A percentile compares a stretch with the other conserved stretches of the same genome.
These are phyloP conservation scores for Trichechus manatus DNA, from an alignment of 2,113 vertebrate species.

Conservation along the genomic window DNA sequence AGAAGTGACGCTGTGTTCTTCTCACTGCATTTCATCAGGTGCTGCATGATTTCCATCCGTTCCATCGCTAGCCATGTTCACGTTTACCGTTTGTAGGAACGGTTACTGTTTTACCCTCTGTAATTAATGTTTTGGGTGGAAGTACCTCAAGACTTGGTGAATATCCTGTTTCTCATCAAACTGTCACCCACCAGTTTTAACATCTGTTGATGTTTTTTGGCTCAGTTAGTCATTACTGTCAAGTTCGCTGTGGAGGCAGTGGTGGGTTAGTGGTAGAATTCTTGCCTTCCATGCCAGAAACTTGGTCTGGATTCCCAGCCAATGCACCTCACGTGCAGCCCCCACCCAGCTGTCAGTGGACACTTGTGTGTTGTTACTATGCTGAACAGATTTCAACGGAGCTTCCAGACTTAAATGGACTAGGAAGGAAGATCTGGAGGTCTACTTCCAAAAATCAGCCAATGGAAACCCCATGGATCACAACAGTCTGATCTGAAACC, in stretches of 20 bases:
- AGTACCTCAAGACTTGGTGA: background rate
- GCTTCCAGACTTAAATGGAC: background rate
- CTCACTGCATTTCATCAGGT: background rate
- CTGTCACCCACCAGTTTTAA: background rate
- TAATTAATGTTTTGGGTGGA: background rate
- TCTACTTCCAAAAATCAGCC: background rate
- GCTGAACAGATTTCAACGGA: background rate
- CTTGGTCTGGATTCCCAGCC: background rate
- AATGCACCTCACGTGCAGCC: background rate
- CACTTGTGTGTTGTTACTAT: background rate
- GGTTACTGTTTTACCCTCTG: background rate
- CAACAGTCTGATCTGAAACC: background rate
- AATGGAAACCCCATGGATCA: background rate
- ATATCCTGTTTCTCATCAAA: background rate
- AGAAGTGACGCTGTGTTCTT: background rate
- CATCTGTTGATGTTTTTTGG: background rate
- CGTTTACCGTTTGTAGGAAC: background rate
- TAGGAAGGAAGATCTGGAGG: background rate
- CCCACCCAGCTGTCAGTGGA: background rate
- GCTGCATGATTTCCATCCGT: background rate
- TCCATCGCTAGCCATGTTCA: background rate
- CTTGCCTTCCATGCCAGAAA: background rate
- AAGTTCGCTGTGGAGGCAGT: background rate
- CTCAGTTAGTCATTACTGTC: no score
- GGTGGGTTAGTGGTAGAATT: background rate